Percentiles rank a stretch among this genome's conserved stretches.
These are phyloP conservation scores for Polypedilum pembai DNA, from an alignment of 1,140 invertebrate genomes.

Conservation along the genomic window DNA sequence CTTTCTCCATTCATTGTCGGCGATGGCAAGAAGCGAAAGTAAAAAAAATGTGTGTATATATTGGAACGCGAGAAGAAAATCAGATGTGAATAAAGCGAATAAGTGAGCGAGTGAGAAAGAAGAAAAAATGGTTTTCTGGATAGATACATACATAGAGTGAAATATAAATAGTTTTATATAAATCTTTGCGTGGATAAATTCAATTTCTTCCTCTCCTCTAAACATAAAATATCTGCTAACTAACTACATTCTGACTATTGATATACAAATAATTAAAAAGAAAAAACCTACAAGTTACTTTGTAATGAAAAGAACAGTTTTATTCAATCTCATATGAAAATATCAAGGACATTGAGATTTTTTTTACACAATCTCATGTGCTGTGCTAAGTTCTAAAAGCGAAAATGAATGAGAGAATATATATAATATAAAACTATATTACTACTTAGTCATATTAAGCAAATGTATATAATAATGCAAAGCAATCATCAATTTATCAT, in stretches of 20 bases:
- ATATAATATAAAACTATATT: background rate
- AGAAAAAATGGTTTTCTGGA: slow-evolving; percentile 13
- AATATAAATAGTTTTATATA: no score
- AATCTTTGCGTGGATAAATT: no score
- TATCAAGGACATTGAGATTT: slow-evolving; percentile 13
- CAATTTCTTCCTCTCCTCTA: no score
- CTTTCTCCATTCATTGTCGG: background rate
- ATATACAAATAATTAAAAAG: no score
- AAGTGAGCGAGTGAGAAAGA: background rate
- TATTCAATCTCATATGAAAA: background rate
- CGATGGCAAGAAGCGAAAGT: slow-evolving; percentile 8
- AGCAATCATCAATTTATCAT: slow-evolving; percentile 18
- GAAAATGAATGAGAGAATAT: background rate
- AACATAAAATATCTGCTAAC: no score
- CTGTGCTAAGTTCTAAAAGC: background rate
- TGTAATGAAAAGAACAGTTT: no score
- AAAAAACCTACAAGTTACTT: no score
- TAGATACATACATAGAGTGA: background rate
- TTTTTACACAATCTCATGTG: slow-evolving; percentile 1
- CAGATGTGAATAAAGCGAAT: background rate
- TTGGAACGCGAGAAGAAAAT: slow-evolving; percentile 9
- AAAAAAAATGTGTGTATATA: slow-evolving; percentile 4
- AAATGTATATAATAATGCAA: background rate
- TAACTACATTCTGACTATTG: no score
- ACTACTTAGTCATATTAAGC: background rate